A percentile compares a stretch with the other conserved stretches of the same genome.
Conservation (phyloP, 1,140 invertebrate genomes). For the Macrobrachium nipponense region DNA sequence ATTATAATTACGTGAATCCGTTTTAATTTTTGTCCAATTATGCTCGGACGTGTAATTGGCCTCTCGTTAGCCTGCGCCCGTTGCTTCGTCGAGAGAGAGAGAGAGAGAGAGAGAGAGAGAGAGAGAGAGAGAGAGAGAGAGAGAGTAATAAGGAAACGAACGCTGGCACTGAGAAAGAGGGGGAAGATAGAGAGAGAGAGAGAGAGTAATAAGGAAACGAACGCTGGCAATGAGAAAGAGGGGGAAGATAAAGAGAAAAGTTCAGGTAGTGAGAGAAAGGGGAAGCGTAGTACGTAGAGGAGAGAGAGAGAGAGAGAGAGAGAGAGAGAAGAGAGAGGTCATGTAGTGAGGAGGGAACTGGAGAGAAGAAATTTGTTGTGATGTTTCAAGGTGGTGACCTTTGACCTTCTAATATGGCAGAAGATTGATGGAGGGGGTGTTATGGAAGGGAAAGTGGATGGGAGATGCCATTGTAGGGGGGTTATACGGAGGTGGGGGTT, state of each 20-base stretch:
- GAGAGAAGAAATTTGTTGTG: not conserved
- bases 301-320: slow-evolving; percentile 36
- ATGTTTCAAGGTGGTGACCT: not conserved
- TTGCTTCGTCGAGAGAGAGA: not conserved
- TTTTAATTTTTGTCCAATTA: too few relatives aligned
- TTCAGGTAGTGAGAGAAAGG: not conserved
- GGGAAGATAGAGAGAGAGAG: not conserved
- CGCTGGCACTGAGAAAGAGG: not conserved
- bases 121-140: not conserved
- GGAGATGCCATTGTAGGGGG: not conserved
- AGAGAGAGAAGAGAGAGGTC: slow-evolving; percentile 11
- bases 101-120: not conserved
- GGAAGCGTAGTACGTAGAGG: not conserved
- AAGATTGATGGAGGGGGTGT: not conserved
- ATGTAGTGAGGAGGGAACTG: not conserved
- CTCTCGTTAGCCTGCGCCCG: too few relatives aligned
- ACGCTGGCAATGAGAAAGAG: not conserved
- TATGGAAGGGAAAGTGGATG: not conserved
- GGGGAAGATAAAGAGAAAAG: not conserved
- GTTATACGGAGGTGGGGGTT: not conserved
- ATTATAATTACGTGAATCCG: too few relatives aligned
- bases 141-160: not conserved
- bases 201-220: not conserved
- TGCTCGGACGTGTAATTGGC: too few relatives aligned
- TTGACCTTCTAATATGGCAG: not conserved